Conservation (phyloP, 2,113 vertebrate genomes). For the Paracanthobrama guichenoti region DNA sequence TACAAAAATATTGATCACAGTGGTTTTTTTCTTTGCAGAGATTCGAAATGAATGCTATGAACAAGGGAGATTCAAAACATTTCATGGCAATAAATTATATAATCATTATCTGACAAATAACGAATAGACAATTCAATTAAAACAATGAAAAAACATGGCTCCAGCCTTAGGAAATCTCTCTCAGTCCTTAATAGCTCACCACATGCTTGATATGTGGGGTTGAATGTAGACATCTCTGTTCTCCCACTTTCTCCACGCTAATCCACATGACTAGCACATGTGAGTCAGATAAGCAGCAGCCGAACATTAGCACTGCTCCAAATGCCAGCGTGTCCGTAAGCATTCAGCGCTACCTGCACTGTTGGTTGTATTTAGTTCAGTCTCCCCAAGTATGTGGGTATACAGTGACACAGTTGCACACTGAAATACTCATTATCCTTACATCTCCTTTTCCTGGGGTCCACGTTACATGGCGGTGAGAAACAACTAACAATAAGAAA, state of each 20-base stretch:
- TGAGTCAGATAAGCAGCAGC: slow-evolving; percentile 50
- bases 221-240: slow-evolving; percentile 39
- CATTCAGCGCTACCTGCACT: slow-evolving; percentile 5
- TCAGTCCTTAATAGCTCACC: slow-evolving; percentile 68
- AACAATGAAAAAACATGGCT: slow-evolving; percentile 74
- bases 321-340: slow-evolving; percentile 28
- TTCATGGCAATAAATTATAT: slow-evolving; percentile 99
- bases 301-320: slow-evolving; percentile 20
- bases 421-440: slow-evolving; percentile 86
- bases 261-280: slow-evolving; percentile 17
- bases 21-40: slow-evolving; percentile 85
- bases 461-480: slow-evolving; percentile 83
- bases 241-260: slow-evolving; percentile 20
- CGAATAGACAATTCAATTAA: slow-evolving; percentile 73
- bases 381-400: slow-evolving; percentile 92
- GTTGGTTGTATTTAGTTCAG: slow-evolving; percentile 64
- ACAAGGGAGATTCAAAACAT: slow-evolving; percentile 87
- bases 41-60: slow-evolving; percentile 83
- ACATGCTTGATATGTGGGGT: slow-evolving; percentile 58
- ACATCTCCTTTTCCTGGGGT: slow-evolving; percentile 77
- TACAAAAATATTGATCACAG: slow-evolving; percentile 97
- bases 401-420: slow-evolving; percentile 93
- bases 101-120: slow-evolving; percentile 87
- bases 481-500: slow-evolving; percentile 78
- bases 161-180: slow-evolving; percentile 74